Conservation (phyloP, 2,113 vertebrate genomes). For the Diglossa brunneiventris region DNA sequence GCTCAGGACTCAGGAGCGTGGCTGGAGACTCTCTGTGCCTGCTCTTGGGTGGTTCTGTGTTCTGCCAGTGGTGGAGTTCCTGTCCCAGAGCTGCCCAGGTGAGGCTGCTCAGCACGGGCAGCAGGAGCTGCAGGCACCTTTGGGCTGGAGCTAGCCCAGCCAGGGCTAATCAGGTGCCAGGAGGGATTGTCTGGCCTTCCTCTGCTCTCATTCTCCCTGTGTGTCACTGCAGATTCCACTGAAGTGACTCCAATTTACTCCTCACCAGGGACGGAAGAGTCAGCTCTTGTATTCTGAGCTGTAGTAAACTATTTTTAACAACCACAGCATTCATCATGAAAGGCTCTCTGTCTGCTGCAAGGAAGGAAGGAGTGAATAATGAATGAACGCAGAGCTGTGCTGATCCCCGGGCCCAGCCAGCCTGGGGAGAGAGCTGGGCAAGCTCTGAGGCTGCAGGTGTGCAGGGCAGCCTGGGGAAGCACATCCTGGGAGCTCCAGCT, state of each 20-base stretch:
- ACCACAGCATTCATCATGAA: conserved; percentile 29
- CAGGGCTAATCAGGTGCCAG: background rate
- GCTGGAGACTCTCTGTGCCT: background rate
- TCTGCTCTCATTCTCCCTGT: background rate
- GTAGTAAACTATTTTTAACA: conserved; percentile 54
- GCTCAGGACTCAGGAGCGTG: background rate
- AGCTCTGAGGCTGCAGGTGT: background rate
- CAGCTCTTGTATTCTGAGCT: background rate
- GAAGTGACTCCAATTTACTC: conserved; percentile 17
- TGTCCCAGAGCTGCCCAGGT: background rate
- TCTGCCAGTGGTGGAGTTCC: background rate
- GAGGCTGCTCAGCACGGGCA: background rate
- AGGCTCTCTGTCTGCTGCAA: background rate
- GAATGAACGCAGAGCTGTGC: conserved; percentile 9
- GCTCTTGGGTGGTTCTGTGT: background rate
- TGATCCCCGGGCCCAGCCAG: background rate
- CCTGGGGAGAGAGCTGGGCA: background rate
- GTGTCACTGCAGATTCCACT: background rate
- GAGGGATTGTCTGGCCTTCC: background rate
- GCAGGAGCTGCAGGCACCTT: background rate
- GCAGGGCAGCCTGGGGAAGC: background rate
- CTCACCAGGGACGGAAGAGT: background rate
- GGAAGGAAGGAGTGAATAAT: conserved; percentile 43
- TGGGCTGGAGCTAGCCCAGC: background rate
- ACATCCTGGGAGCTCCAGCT: background rate